Conservation (phyloP, 2,113 vertebrate species). For the Setophaga coronata region DNA sequence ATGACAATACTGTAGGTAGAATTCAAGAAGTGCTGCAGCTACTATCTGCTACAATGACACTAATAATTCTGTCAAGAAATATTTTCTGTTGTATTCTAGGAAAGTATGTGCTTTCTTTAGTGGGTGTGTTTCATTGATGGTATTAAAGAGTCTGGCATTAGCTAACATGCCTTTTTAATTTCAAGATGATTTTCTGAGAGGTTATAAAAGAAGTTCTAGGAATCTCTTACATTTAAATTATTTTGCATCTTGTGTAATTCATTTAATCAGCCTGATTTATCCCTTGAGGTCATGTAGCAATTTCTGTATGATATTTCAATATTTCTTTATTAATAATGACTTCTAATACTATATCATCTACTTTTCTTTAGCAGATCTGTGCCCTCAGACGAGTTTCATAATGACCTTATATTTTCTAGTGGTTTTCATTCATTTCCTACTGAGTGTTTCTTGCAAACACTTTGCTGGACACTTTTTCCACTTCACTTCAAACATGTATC, state of each 20-base stretch:
- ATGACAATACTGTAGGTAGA: not conserved
- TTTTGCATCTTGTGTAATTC: not conserved
- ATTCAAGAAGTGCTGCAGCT: not conserved
- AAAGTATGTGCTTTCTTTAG: not conserved
- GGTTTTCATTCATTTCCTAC: not conserved
- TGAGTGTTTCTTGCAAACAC: not conserved
- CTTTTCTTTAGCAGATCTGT: not conserved
- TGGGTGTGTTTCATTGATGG: not conserved
- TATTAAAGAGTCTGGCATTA: not conserved
- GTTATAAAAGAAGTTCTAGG: not conserved
- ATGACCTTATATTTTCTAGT: not conserved
- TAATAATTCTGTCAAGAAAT: not conserved
- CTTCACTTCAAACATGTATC: not conserved
- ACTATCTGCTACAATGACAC: not conserved
- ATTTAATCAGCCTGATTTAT: not conserved
- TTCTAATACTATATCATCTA: not conserved
- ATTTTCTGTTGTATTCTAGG: not conserved
- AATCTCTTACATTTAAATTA: not conserved
- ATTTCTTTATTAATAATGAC: not conserved
- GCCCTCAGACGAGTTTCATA: not conserved
- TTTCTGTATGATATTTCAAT: not conserved
- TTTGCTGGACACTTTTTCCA: not conserved
- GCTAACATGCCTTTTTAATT: not conserved
- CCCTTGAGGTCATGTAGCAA: not conserved
- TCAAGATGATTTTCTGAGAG: not conserved